Evolutionary conservation across 2,888 invertebrate species (phyloP).

Genomic region (Dorcus hopei): DNA sequence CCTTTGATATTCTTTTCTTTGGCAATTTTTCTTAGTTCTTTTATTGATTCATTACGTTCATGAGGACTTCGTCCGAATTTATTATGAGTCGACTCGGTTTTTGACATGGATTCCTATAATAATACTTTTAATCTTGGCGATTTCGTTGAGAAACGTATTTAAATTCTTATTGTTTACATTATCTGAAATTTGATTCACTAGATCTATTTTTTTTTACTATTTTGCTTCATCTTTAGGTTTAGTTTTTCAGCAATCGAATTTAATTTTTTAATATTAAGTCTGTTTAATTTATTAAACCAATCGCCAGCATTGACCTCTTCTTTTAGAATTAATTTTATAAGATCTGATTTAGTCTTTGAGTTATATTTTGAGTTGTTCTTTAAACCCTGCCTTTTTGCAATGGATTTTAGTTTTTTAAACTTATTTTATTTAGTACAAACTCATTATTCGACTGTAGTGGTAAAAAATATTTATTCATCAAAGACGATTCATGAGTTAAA

Average conservation of each 20-base stretch:
- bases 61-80: no score
- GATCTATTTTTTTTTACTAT: conserved; percentile 7
- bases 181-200: background rate
- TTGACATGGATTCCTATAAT: background rate
- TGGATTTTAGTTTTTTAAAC: background rate
- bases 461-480: background rate
- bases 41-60: background rate
- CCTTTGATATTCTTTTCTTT: background rate
- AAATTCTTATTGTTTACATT: background rate
- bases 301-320: conserved; percentile 1
- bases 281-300: conserved; percentile 13
- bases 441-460: background rate
- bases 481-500: background rate
- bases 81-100: no score
- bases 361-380: conserved; percentile 1
- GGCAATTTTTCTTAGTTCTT: conserved; percentile 5
- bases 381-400: background rate
- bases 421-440: background rate
- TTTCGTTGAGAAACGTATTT: background rate
- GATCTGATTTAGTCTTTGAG: background rate
- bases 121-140: background rate
- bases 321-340: background rate
- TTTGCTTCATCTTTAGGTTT: no score
- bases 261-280: conserved; percentile 16
- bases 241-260: conserved; percentile 13